Base-by-base conservation (phyloP, 2,888 invertebrate species). In the Palloptera scutellata region DNA sequence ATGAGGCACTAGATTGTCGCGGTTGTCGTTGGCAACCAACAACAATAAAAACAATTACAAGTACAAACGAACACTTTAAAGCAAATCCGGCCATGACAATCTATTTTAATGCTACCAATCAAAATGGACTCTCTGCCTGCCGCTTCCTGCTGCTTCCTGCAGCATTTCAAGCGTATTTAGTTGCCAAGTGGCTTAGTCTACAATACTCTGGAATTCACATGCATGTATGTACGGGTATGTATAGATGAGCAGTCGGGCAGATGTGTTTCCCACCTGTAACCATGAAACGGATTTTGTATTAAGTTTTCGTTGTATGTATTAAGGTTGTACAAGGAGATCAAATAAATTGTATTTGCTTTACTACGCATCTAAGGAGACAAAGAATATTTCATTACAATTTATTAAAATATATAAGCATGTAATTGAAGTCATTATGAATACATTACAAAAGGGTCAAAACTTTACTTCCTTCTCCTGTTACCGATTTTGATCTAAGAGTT, bases 51-150 rank as follows among this genome's bases (percentile, higher is more conserved):
- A 48, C 48, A 10, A 10, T 10, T 11, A 15, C 10, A 13, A 8
- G 11, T 48, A 15, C 48, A 13, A 48, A 48, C 48, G 48, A 13
- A 48, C 48, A 5, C 6, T 10, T 11, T 8, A 48, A 48, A 13
- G n/a, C 11, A 48, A 48, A 48, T 48, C 48, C 48, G 48, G 10
- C 48, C 48, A 48, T 6, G 48, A 15, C 48, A 48, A n/a, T 48
- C 48, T 11, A 15, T 13, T 48, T 48, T 48, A 48, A 48, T 48
- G 48, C 48, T 48, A n/a, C 48, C 48, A 48, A 48, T 48, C 48
- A 48, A 48, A 48, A 48, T 48, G 48, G 48, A 48, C 48, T 48
- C 10, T 48, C 48, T 15, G 48, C 48, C 48, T 48, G 30, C 30
- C 6, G 30, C 30, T 30, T n/a, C 3, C 30, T 30, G 30, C 6